Base-by-base conservation (phyloP, 2,888 invertebrate species). In the Drosophila hamatofila region DNA sequence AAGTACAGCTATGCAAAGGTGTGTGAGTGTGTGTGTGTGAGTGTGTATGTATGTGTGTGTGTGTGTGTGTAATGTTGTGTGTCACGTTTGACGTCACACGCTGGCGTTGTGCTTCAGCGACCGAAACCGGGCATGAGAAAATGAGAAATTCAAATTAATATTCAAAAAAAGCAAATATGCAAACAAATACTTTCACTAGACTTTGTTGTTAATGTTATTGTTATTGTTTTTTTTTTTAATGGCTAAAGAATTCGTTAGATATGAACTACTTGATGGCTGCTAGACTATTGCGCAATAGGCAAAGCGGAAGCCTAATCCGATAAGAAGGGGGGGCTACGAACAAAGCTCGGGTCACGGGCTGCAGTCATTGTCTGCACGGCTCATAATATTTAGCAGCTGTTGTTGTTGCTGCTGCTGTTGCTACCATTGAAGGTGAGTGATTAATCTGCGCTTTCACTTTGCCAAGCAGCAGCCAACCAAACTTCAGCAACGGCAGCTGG, bases 391-490 rank as follows among this genome's bases (percentile, higher is more conserved):
- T 69, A 65, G 54, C 69, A 73, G 74, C 58, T 65, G 65, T 39
- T 64, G 54, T n/a, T 68, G 56, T n/a, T 68, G 60, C 2, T 66
- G 62, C 5, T 66, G 62, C 4, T 52, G 42, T 25, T 72, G 57
- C 55, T 63, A 72, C 56, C 63, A 35, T 60, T 57, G 54, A 58
- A 64, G 78, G 59, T 57, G 78, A 75, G 75, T 85, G 85, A 85
- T 85, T 85, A 85, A 85, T 85, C 88, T 82, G 83, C 69, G 82
- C 85, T 86, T 86, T 86, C 85, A 86, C 85, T 86, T 89, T 86
- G 81, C 75, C 81, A 83, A 73, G 64, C 69, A 70, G 7, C 65
- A 57, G 44, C 69, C 16, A 37, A 16, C 16, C 35, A 30, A 30
- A 30, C 30, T n/a, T n/a, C n/a, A n/a, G n/a, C 37, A 39, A 16